phyloP scores from a whole-genome alignment of 2,113 vertebrate genomes.

The Heterotis niloticus region DNA sequence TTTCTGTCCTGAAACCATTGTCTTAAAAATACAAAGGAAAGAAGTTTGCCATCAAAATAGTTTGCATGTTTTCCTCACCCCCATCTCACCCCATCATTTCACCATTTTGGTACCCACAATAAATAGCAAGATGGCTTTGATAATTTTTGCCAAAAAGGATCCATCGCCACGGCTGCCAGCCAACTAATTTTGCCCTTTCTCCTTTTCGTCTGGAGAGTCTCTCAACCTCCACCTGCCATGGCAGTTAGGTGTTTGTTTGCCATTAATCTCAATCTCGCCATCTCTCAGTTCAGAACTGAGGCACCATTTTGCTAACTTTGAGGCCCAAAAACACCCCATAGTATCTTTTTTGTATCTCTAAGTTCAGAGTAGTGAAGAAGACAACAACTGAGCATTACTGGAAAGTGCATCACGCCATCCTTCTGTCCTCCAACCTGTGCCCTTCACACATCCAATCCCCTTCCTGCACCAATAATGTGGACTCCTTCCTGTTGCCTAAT shows the following conservation, averaged over 20 bases:
- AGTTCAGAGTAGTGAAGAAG: background rate
- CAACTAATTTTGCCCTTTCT: background rate
- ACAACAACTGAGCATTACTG: background rate
- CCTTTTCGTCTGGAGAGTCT: background rate
- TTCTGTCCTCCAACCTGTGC: too few relatives aligned
- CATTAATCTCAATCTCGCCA: background rate
- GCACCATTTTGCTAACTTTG: background rate
- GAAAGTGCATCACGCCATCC: too few relatives aligned
- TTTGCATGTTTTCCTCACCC: background rate
- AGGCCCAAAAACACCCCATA: too few relatives aligned
- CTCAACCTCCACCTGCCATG: background rate
- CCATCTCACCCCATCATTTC: background rate
- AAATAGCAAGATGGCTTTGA: background rate
- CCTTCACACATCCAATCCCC: slow-evolving; percentile 7
- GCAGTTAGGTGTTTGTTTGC: background rate
- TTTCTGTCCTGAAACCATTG: background rate
- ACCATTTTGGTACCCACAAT: background rate
- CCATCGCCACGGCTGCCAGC: background rate
- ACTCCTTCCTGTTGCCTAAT: slow-evolving; percentile 20
- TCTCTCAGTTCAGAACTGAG: background rate
- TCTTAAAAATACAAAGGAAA: too few relatives aligned
- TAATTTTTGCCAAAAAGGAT: background rate
- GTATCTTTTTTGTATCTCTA: background rate
- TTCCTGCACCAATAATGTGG: slow-evolving; percentile 11
- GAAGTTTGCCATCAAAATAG: too few relatives aligned